phyloP scores from a whole-genome alignment of 2,797 vertebrate genomes.

The Xiphophorus birchmanni region DNA sequence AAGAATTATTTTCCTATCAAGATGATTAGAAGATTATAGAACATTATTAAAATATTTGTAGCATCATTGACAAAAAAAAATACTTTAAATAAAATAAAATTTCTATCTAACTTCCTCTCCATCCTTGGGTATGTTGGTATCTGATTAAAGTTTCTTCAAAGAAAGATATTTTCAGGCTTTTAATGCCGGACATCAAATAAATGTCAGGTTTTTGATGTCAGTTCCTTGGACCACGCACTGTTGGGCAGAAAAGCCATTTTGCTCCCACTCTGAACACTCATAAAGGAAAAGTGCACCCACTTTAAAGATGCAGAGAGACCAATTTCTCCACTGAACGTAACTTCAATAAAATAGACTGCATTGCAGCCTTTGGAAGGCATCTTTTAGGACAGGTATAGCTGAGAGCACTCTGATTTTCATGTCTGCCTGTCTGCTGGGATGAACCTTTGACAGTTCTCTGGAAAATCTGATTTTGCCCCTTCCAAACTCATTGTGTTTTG shows the following conservation, averaged over 20 bases:
- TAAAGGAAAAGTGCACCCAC: constrained; percentile 13
- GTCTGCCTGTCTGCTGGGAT: constrained; percentile 15
- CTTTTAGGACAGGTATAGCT: constrained; percentile 35
- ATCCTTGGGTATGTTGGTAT: background rate
- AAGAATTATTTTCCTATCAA: background rate
- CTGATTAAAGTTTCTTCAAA: constrained; percentile 1
- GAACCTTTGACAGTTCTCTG: constrained; percentile 1
- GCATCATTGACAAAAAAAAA: background rate
- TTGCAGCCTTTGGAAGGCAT: constrained; percentile 18
- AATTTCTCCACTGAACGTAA: constrained; percentile 24
- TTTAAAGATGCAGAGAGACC: constrained; percentile 19
- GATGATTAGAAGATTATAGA: background rate
- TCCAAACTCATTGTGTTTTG: background rate
- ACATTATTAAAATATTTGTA: background rate
- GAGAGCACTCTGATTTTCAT: constrained; percentile 29
- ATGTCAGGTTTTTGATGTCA: constrained; percentile 37
- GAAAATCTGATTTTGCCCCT: background rate
- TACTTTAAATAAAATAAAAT: background rate
- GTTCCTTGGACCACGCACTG: constrained; percentile 22
- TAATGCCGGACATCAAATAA: constrained; percentile 31
- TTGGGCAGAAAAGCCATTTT: constrained; percentile 39
- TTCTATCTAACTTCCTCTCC: background rate
- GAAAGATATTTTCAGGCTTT: constrained; percentile 13
- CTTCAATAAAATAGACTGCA: constrained; percentile 32
- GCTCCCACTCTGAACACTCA: constrained; percentile 21